phyloP scores from a whole-genome alignment of 2,113 vertebrate genomes.

The Cebidichthys violaceus region DNA sequence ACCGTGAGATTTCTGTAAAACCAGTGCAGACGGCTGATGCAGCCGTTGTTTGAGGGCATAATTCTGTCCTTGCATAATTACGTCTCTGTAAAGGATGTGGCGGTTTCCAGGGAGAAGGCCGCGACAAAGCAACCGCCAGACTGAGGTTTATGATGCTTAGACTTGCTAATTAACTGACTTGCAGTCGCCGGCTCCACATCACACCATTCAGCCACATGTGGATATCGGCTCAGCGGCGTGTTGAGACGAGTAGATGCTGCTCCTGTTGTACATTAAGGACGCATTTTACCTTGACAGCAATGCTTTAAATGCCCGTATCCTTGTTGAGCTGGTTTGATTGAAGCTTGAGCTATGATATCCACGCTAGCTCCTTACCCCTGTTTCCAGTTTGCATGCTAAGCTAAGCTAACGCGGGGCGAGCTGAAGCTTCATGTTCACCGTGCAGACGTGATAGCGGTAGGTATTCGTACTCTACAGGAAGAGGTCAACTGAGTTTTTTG shows the following conservation, averaged over 20 bases:
- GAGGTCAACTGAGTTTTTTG: not conserved
- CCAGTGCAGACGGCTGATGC: slow-evolving; percentile 10
- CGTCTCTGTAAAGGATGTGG: slow-evolving; percentile 47
- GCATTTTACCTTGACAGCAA: not conserved
- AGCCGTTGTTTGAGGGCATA: slow-evolving; percentile 15
- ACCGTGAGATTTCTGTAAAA: slow-evolving; percentile 1
- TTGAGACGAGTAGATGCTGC: not conserved
- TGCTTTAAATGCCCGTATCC: not conserved
- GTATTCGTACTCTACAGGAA: not conserved
- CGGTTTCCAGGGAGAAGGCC: slow-evolving; percentile 38
- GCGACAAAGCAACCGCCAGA: slow-evolving; percentile 66
- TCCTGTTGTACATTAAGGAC: not conserved
- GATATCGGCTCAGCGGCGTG: slow-evolving; percentile 32
- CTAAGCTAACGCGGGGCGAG: not conserved
- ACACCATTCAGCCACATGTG: slow-evolving; percentile 53
- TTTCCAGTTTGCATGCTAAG: not conserved
- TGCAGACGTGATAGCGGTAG: not conserved
- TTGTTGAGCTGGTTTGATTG: not conserved
- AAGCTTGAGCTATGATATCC: not conserved
- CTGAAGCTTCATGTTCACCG: not conserved
- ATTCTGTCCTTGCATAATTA: slow-evolving; percentile 41
- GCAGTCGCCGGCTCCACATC: slow-evolving; percentile 36
- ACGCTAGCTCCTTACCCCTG: not conserved
- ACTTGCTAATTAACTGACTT: slow-evolving; percentile 62
- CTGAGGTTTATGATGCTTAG: slow-evolving; percentile 61